Evolutionary conservation across 2,888 invertebrate genomes (phyloP), one percentile per base, ranked within the genome.

Genomic region (Strigamia crassipes): DNA sequence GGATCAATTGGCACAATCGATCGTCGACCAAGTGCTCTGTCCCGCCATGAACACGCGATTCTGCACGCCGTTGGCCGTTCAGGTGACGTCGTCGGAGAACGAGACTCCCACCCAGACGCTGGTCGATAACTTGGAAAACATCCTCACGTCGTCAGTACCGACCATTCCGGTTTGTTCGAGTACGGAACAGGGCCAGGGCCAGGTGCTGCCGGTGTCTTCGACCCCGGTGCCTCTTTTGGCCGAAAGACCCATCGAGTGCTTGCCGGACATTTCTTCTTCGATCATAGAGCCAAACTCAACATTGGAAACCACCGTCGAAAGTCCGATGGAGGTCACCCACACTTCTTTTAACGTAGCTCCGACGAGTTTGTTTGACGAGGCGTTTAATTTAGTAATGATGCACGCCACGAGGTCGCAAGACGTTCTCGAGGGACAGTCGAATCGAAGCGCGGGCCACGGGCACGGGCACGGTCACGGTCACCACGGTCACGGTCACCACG

Each of bases 11-110:
- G 85, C 89, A 0, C 88, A 88, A 84, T 89, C 88, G 81, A 87
- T 89, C 78, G 88, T 89, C 1, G 89, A 89, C 83, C 88, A 89
- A 21, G 88, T 89, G 13, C 85, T 89, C 15, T 87, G 87, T 27
- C 86, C 86, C 21, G 85, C 85, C 5, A 83, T 86, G 46, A 81
- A 83, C 31, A 83, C 84, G 42, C 83, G 83, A 9, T 73, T 81
- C 18, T 66, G 15, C 73, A 73, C 81, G 18, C 81, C 81, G 13
- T 41, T 73, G 12, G 81, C 81, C 12, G 66, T 81, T 18, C 81
- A 81, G 38, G 81, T 81, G 10, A 23, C 81, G 27, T 31, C 83
- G 83, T 31, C 82, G 82, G 8, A n/a, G 79, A 61, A 15, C 51
- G 10, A n/a, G 5, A 21, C 18, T 18, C 61, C 61, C 8, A 21